Conservation (phyloP, 2,113 vertebrate genomes). For the Pelecanoides urinatrix region DNA sequence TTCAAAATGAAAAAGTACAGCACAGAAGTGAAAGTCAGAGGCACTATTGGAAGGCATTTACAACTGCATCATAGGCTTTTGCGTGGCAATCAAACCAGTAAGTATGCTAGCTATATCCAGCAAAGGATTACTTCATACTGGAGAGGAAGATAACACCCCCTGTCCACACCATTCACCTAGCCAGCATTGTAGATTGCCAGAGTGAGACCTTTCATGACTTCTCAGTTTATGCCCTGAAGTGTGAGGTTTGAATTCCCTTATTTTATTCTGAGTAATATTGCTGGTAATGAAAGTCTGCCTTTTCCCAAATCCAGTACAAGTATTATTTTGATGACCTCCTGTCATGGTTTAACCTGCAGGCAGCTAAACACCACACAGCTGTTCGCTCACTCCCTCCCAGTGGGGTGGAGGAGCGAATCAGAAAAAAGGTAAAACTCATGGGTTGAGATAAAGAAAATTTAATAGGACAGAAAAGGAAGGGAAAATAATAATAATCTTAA, state of each 20-base stretch:
- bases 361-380: too few species aligned
- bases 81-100: not conserved
- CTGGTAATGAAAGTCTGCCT: not conserved
- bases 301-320: not conserved
- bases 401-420: too few species aligned
- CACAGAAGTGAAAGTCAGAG: not conserved
- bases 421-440: too few species aligned
- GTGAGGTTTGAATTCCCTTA: not conserved
- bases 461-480: too few species aligned
- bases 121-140: not conserved
- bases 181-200: not conserved
- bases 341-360: too few species aligned
- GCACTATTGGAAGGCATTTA: not conserved
- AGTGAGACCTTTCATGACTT: not conserved
- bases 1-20: not conserved
- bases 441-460: too few species aligned
- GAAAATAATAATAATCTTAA: too few species aligned
- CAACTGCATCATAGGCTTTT: not conserved
- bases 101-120: not conserved
- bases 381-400: too few species aligned
- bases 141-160: not conserved
- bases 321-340: not conserved
- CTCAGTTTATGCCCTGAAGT: not conserved
- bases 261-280: not conserved
- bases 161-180: not conserved